Evolutionary conservation across 2,113 vertebrate species (phyloP).

Genomic region (Holacanthus passer): DNA sequence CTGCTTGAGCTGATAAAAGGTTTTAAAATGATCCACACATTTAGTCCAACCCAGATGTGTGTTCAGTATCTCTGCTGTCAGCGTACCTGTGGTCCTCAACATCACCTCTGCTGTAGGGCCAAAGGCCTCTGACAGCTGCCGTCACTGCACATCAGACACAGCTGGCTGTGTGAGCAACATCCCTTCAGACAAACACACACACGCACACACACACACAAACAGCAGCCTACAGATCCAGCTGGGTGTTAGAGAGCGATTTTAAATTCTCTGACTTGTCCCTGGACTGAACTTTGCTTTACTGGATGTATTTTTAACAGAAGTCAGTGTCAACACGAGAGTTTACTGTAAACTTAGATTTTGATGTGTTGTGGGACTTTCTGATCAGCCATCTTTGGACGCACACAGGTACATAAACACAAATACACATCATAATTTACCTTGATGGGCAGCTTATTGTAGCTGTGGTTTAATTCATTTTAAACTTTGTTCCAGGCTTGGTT

Average conservation of each 20-base stretch:
- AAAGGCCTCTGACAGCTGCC: constrained; percentile 37
- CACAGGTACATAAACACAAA: neutral
- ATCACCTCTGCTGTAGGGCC: neutral
- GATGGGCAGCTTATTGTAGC: neutral
- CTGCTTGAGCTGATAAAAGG: neutral
- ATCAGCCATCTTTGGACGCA: neutral
- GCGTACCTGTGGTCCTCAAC: neutral
- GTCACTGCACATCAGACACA: constrained; percentile 21
- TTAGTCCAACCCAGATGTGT: neutral
- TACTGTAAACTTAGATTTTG: neutral
- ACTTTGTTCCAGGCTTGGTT: neutral
- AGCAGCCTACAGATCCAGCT: neutral
- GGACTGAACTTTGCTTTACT: neutral
- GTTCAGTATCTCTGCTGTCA: neutral
- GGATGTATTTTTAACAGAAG: neutral
- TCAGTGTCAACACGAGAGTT: neutral
- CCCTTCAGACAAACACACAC: neutral
- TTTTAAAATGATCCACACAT: neutral
- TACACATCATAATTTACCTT: neutral
- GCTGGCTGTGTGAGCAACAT: neutral
- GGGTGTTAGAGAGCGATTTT: neutral
- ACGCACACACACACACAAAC: neutral
- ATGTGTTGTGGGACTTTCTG: neutral
- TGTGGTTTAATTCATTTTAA: neutral
- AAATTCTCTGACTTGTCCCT: neutral